Percentiles rank a stretch among this genome's conserved stretches.
Evolutionary conservation across 1,140 invertebrate species (phyloP).

Genomic region (Diorhabda elongata): DNA sequence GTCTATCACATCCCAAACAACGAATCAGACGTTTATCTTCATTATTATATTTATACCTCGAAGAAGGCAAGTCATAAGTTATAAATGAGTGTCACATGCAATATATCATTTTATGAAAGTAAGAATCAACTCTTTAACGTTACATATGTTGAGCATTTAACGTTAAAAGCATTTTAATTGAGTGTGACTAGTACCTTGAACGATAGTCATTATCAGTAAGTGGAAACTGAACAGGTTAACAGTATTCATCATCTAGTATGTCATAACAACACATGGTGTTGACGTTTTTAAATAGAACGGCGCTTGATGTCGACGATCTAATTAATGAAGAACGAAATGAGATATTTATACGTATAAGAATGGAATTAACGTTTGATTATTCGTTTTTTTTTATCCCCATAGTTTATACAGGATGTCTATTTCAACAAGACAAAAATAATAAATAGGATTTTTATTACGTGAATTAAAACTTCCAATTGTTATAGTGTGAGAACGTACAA

Average conservation of each 20-base stretch:
- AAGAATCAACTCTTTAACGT: neutral
- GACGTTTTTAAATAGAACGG: neutral
- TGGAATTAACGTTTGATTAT: too few relatives aligned
- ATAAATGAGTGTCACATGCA: neutral
- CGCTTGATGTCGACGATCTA: too few relatives aligned
- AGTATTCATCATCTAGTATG: neutral
- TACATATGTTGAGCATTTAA: constrained; percentile 1
- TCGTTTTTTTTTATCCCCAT: too few relatives aligned
- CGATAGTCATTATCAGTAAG: neutral
- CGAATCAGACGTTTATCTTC: neutral
- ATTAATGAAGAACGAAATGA: too few relatives aligned
- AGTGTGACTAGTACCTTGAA: constrained; percentile 2
- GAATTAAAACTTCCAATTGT: too few relatives aligned
- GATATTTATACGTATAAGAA: too few relatives aligned
- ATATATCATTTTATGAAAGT: neutral
- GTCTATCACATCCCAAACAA: too few relatives aligned
- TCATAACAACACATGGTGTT: neutral
- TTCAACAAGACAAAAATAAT: too few relatives aligned
- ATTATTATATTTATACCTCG: neutral
- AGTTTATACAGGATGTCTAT: too few relatives aligned
- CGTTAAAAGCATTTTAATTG: constrained; percentile 2
- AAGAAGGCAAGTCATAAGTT: neutral
- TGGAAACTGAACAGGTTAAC: constrained; percentile 2
- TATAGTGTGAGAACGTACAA: too few relatives aligned
- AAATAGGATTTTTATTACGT: too few relatives aligned